Percentiles rank a stretch among this genome's conserved stretches.
These are phyloP conservation scores for Darevskia mixta DNA, from an alignment of 2,797 vertebrate genomes.

Conservation along the genomic window DNA sequence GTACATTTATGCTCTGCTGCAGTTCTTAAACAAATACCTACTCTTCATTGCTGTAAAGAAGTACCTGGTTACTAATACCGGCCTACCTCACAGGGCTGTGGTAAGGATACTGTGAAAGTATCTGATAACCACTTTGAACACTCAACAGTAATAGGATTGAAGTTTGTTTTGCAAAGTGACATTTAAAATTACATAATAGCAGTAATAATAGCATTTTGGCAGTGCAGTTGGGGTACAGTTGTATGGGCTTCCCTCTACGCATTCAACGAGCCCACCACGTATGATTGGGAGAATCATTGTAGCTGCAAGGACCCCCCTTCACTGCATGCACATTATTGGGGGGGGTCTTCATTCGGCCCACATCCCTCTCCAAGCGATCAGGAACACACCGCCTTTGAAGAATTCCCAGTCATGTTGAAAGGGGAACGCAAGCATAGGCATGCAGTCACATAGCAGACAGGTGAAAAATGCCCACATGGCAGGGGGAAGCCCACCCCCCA, in stretches of 20 bases:
- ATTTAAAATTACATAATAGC: background rate
- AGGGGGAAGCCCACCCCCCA: background rate
- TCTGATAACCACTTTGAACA: background rate
- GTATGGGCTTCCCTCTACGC: background rate
- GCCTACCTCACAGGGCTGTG: no score
- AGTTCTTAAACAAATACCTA: background rate
- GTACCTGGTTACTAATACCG: background rate
- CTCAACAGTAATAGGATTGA: background rate
- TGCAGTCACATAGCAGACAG: background rate
- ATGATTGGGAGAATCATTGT: background rate
- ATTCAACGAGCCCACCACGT: background rate
- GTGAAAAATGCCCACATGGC: background rate
- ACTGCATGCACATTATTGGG: background rate
- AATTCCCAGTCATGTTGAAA: background rate
- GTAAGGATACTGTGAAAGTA: background rate
- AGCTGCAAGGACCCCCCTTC: background rate
- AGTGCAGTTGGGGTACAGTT: background rate
- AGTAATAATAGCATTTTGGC: no score
- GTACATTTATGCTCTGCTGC: background rate
- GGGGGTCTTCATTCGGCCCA: background rate
- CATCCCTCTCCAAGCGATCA: background rate
- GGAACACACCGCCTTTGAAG: background rate
- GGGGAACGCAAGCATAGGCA: background rate
- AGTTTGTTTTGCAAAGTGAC: background rate
- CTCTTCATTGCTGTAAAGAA: background rate